Percentiles rank a stretch among this genome's conserved stretches.
phyloP scores from a whole-genome alignment of 1,140 invertebrate species.

The Caerostris extrusa region DNA sequence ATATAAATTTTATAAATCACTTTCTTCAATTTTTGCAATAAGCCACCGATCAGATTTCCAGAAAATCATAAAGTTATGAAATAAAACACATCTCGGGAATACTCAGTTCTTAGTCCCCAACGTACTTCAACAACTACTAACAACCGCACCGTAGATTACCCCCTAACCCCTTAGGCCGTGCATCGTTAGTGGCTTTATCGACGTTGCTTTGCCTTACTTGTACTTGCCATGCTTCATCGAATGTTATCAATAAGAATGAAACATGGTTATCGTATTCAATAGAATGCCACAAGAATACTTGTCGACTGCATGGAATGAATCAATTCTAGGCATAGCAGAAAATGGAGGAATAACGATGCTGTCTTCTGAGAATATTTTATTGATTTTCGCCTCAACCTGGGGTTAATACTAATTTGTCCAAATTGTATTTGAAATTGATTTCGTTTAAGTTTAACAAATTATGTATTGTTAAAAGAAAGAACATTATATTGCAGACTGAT shows the following conservation, averaged over 20 bases:
- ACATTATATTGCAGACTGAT: no score
- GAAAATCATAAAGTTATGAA: no score
- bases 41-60: no score
- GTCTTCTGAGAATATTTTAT: background rate
- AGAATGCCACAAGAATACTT: background rate
- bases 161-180: background rate
- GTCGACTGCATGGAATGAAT: background rate
- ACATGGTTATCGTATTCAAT: background rate
- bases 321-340: background rate
- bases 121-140: background rate
- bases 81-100: no score
- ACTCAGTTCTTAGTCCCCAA: no score
- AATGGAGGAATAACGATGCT: background rate
- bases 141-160: background rate
- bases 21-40: no score
- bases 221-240: background rate
- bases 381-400: no score
- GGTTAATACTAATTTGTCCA: no score
- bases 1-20: no score
- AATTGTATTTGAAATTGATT: no score
- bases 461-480: no score
- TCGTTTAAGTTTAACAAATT: no score
- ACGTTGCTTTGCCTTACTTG: background rate
- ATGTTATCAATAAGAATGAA: constrained; percentile 5
- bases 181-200: constrained; percentile 7